Conservation (phyloP, 92 coral and sea anemone genomes). For the Bergia puertoricense region DNA sequence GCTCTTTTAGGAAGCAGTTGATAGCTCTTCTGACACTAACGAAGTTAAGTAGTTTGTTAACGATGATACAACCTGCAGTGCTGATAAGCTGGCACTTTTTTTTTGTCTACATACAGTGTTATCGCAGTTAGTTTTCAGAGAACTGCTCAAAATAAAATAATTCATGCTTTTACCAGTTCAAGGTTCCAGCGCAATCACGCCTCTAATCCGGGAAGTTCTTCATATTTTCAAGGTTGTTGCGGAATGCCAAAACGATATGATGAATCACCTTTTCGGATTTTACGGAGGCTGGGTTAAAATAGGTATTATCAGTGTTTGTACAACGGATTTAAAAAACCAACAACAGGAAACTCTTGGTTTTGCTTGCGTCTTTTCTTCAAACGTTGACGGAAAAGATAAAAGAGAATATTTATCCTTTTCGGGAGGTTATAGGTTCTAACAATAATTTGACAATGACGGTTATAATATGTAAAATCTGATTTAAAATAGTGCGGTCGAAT, state of each 20-base stretch:
- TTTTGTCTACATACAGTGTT: not conserved
- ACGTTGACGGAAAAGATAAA: constrained; percentile 46
- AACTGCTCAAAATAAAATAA: not conserved
- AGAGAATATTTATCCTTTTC: constrained; percentile 27
- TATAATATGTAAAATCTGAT: not conserved
- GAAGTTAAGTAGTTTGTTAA: constrained; percentile 13
- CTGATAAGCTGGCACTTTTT: not conserved
- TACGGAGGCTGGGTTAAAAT: not conserved
- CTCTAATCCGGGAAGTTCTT: not conserved
- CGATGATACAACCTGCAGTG: not conserved
- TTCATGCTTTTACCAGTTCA: not conserved
- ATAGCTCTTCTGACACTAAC: constrained; percentile 45
- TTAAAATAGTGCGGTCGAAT: not conserved
- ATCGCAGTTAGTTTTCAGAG: not conserved
- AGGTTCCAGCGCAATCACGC: not conserved
- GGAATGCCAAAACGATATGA: not conserved
- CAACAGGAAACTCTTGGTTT: constrained; percentile 31
- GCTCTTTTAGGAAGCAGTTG: constrained; percentile 47
- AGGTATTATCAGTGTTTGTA: constrained; percentile 43
- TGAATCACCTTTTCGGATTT: not conserved
- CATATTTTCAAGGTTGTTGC: not conserved
- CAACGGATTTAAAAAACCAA: constrained; percentile 33
- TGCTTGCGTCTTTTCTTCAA: constrained; percentile 22
- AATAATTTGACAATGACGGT: constrained; percentile 7
- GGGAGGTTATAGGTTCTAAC: constrained; percentile 4